phyloP scores from a whole-genome alignment of 2,797 vertebrate species.

The Rhincodon typus region DNA sequence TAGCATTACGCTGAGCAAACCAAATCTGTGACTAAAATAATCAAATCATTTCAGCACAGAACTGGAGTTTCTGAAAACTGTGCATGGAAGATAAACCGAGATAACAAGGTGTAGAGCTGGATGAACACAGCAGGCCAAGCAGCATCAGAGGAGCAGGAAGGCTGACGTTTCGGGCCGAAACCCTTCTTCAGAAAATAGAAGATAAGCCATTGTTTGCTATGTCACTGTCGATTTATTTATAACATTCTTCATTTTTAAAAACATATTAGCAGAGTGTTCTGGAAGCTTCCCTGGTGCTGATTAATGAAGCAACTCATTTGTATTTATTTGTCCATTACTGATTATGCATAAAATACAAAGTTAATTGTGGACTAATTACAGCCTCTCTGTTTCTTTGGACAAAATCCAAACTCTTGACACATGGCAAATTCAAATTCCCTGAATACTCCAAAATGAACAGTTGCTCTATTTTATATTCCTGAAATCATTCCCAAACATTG shows the following conservation, averaged over 20 bases:
- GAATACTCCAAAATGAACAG: conserved; percentile 31
- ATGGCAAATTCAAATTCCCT: not conserved
- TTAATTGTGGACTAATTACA: conserved; percentile 51
- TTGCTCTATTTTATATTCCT: not conserved
- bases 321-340: conserved; percentile 59
- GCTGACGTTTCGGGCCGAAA: too few relatives aligned
- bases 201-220: conserved; percentile 72
- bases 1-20: conserved; percentile 56
- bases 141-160: too few relatives aligned
- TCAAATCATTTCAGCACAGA: not conserved
- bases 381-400: conserved; percentile 43
- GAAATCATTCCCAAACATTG: not conserved
- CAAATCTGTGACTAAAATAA: not conserved
- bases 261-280: conserved; percentile 55
- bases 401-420: conserved; percentile 35
- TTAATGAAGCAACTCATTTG: conserved; percentile 64
- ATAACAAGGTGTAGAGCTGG: too few relatives aligned
- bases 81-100: conserved; percentile 59
- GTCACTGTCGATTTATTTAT: conserved; percentile 61
- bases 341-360: conserved; percentile 57
- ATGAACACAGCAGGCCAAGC: too few relatives aligned
- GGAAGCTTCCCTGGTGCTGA: conserved; percentile 57
- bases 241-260: conserved; percentile 57
- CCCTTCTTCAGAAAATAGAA: too few relatives aligned
- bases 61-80: not conserved